Evolutionary conservation across 2,797 vertebrate genomes (phyloP), one percentile per base, ranked within the genome.

Genomic region (Pipistrellus nathusii): DNA sequence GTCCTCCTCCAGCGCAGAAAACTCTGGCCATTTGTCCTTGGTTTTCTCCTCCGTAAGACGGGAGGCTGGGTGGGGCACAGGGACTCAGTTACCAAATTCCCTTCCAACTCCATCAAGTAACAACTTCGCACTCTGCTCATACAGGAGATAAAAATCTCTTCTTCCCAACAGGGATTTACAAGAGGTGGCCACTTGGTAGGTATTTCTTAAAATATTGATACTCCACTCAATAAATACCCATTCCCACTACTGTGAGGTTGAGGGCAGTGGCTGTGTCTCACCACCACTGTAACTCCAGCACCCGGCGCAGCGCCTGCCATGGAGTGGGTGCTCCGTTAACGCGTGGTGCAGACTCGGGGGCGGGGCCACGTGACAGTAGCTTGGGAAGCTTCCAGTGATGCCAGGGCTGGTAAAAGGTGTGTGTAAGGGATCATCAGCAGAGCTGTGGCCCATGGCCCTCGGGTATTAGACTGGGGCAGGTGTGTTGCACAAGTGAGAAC

Each of bases 171-270:
- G 85, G 38, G 53, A 81, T 57, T 92, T 76, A 77, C 80, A 82
- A 62, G 57, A 94, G 32, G 14, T 66, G 32, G 41, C 41, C 57
- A 69, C 41, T 71, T 55, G 57, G 32, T 23, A 86, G 59, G 30
- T 59, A 48, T 38, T 75, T 87, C 72, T 92, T 44, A 68, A 93
- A 71, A 69, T 76, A 75, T 35, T 88, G 75, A 85, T 69, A 85
- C 55, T 21, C 32, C 32, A 51, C 51, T 77, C 78, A 21, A 4
- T 75, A 80, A 90, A 78, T 62, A 77, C 23, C 69, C 59, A n/a
- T n/a, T 81, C 77, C 53, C 72, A 64, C 53, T 51, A 46, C 41
- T 30, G 48, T 38, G 48, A 76, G 25, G 35, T 44, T 64, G 91
- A 69, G 68, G 75, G 84, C 25, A 23, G 35, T n/a, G 64, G 27